Base-by-base conservation (phyloP, 1,140 invertebrate species). In the Conus betulinus region DNA sequence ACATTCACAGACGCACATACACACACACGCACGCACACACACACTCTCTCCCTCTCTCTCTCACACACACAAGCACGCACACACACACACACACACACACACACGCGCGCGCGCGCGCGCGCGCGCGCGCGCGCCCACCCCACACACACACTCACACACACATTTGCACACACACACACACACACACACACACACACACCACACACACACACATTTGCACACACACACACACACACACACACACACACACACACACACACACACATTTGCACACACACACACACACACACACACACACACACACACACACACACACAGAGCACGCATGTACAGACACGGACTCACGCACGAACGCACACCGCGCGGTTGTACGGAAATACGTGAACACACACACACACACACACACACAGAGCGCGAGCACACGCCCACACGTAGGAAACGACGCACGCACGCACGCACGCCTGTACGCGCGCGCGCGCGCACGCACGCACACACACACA, bases 161-260 rank as follows among this genome's bases (percentile, higher is more conserved):
- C n/a, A n/a, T n/a, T n/a, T n/a, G n/a, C n/a, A 60, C 57, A 60
- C 17, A 17, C 7, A 60, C 7, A 60, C 17, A 17, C 57, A 60
- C 57, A 60, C 8, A 74, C 71, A 13, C 8, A 8, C 5, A 8
- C n/a, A n/a, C n/a, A n/a, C n/a, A n/a, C n/a, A n/a, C n/a, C n/a
- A n/a, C n/a, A n/a, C n/a, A n/a, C n/a, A 74, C 71, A 74, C 71
- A 74, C 10, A 74, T 23, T 11, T 25, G n/a, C 23, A 74, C 71
- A 74, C 71, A 74, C 71, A 74, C 71, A n/a, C 71, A 74, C 71
- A n/a, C 71, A 74, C 71, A n/a, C 71, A 74, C 71, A 74, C 71
- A n/a, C 71, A 74, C 71, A 74, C 71, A 74, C 71, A 74, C 71
- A 74, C 71, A 74, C 71, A 74, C 71, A 74, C 71, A 74, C 71